These are phyloP conservation scores for Bos indicus DNA, from an alignment of 2,113 vertebrate species.

Conservation along the genomic window DNA sequence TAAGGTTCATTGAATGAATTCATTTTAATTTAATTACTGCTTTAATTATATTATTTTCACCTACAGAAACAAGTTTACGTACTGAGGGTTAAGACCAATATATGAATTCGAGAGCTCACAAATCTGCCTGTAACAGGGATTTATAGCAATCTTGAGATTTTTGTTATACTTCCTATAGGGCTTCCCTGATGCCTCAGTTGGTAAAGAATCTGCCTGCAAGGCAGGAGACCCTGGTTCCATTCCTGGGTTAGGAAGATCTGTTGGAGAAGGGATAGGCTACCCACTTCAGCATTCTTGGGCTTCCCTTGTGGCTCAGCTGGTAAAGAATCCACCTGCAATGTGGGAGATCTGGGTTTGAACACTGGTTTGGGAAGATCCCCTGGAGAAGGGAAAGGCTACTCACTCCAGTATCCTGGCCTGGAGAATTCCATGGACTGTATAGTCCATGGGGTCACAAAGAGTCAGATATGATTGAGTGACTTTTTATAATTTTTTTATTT, in stretches of 20 bases:
- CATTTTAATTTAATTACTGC: neutral
- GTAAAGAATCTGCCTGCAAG: neutral
- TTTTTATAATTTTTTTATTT: neutral
- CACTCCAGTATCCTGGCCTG: neutral
- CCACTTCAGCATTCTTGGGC: neutral
- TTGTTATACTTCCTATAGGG: neutral
- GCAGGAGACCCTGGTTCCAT: neutral
- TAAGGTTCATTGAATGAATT: neutral
- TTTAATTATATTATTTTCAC: neutral
- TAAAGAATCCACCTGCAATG: neutral
- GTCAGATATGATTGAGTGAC: neutral
- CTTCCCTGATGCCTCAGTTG: neutral
- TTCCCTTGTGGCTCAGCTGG: neutral
- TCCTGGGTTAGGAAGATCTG: neutral
- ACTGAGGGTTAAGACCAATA: neutral
- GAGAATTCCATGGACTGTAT: neutral
- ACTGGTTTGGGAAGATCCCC: neutral
- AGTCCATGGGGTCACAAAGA: neutral
- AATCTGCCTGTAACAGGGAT: neutral
- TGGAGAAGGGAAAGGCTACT: neutral
- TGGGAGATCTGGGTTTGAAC: neutral
- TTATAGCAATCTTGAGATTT: neutral
- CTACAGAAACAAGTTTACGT: neutral
- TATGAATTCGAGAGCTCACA: accelerated
- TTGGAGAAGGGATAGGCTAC: neutral